A percentile compares a stretch with the other conserved stretches of the same genome.
phyloP scores from a whole-genome alignment of 1,140 invertebrate genomes.

The Argopecten irradians region DNA sequence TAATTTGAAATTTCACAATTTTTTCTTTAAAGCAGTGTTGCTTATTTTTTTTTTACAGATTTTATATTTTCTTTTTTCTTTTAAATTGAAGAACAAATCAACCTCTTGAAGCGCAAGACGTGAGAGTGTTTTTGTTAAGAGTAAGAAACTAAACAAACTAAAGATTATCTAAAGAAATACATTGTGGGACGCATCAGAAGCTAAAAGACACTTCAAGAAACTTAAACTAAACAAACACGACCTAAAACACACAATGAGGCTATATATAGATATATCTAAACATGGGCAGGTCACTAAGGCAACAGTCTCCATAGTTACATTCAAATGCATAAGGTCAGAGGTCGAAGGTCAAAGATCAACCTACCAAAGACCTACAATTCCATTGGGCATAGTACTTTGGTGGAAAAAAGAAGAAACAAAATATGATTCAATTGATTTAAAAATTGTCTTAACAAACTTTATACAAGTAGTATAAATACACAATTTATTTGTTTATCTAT shows the following conservation, averaged over 20 bases:
- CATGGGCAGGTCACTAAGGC: constrained; percentile 1
- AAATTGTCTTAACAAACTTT: neutral
- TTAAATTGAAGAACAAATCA: neutral
- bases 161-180: neutral
- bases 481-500: too few species aligned
- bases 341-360: constrained; percentile 40
- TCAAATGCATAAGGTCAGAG: constrained; percentile 28
- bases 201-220: neutral
- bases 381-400: constrained; percentile 71
- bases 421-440: neutral
- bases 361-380: constrained; percentile 70
- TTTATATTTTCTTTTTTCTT: neutral
- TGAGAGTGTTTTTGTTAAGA: neutral
- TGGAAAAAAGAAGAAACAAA: constrained; percentile 47
- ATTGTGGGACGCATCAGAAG: neutral
- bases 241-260: neutral
- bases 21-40: too few species aligned
- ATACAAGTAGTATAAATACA: too few species aligned
- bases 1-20: too few species aligned
- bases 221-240: neutral
- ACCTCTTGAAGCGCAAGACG: neutral
- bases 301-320: constrained; percentile 21
- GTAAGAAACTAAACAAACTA: neutral
- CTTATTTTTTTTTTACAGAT: neutral
- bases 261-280: neutral